A percentile compares a stretch with the other conserved stretches of the same genome.
Conservation (phyloP, 2,888 invertebrate species). For the Eudasyphora cyanicolor region DNA sequence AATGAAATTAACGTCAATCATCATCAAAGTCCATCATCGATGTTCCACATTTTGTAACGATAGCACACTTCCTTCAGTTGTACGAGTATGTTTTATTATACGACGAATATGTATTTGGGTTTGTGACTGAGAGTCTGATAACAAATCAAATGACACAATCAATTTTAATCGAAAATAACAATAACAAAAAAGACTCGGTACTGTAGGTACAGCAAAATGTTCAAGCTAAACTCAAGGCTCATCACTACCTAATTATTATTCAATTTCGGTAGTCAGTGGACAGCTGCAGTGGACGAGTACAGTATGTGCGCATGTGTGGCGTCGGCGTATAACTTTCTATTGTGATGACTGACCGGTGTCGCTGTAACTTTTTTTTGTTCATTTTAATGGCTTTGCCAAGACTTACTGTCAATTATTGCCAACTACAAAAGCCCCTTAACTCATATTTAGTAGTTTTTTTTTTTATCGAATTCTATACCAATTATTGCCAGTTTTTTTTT, state of each 20-base stretch:
- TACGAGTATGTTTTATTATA: no score
- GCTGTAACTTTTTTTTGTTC: conserved; percentile 8
- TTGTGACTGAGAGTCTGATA: background rate
- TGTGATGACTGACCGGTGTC: conserved; percentile 8
- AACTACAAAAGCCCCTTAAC: background rate
- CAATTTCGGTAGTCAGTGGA: conserved; percentile 43
- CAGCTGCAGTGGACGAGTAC: background rate
- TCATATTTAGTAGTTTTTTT: conserved; percentile 1
- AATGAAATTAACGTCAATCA: conserved; percentile 26
- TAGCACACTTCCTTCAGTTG: conserved; percentile 50
- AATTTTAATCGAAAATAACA: conserved; percentile 31
- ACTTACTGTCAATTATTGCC: background rate
- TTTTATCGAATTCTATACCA: conserved; percentile 6
- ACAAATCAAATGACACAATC: background rate
- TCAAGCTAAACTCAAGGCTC: conserved; percentile 9
- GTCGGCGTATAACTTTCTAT: conserved; percentile 55
- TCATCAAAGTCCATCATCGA: background rate
- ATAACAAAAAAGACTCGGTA: background rate
- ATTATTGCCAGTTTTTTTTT: background rate
- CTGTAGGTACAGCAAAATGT: conserved; percentile 24
- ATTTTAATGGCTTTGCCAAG: background rate
- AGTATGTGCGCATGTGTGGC: background rate
- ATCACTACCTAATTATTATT: conserved; percentile 59
- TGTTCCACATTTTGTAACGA: conserved; percentile 5
- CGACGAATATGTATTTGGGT: background rate